A percentile compares a stretch with the other conserved stretches of the same genome.
phyloP scores from a whole-genome alignment of 2,888 invertebrate species.

The Dorcus hopei region DNA sequence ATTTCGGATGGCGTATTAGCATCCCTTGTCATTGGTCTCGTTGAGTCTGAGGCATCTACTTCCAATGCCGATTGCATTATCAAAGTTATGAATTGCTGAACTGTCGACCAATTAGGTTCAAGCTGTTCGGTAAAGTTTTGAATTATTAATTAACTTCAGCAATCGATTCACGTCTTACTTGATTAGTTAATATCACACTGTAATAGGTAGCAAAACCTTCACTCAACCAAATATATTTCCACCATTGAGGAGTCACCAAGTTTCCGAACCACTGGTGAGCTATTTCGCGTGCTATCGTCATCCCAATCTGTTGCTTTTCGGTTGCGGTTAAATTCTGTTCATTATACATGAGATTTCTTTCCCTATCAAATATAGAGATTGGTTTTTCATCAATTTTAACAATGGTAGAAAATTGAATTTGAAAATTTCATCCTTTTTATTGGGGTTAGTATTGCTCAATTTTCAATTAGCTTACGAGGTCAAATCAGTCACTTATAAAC shows the following conservation, averaged over 20 bases:
- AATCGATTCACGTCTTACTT: conserved; percentile 17
- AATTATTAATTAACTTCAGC: neutral
- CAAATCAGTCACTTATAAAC: no score
- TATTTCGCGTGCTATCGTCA: conserved; percentile 53
- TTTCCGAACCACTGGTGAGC: conserved; percentile 57
- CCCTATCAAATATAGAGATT: neutral
- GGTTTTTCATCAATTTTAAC: neutral
- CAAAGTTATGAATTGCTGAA: conserved; percentile 49
- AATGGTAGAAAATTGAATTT: neutral
- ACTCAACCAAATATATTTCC: conserved; percentile 48
- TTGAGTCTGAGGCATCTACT: conserved; percentile 48
- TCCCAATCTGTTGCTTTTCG: conserved; percentile 32
- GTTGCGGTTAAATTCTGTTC: conserved; percentile 3
- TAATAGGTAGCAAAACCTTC: conserved; percentile 56
- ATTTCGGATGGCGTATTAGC: conserved; percentile 54
- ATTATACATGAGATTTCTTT: conserved; percentile 15
- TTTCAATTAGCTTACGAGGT: no score
- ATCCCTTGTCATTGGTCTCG: conserved; percentile 55
- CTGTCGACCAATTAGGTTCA: conserved; percentile 46
- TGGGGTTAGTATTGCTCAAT: no score
- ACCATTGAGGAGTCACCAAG: conserved; percentile 45
- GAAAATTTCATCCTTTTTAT: neutral
- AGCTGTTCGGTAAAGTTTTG: conserved; percentile 19
- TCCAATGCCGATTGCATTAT: conserved; percentile 42
- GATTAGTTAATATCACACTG: conserved; percentile 47